A percentile compares a stretch with the other conserved stretches of the same genome.
Conservation (phyloP, 2,113 vertebrate genomes). For the Dolichallabes microphthalmus region DNA sequence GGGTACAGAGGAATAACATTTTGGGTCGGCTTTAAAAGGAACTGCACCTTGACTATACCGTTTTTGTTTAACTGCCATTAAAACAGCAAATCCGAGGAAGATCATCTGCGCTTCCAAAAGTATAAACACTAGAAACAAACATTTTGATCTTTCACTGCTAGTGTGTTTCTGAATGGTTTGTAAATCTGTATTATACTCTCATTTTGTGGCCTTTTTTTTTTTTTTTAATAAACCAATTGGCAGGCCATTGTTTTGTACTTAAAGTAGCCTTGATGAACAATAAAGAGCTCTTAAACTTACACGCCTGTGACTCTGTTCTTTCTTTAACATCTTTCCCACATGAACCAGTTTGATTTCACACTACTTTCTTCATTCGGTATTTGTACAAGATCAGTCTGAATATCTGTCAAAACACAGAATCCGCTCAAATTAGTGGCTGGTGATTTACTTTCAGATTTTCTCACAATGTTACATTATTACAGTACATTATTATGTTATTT, state of each 20-base stretch:
- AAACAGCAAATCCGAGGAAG: constrained; percentile 42
- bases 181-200: constrained; percentile 87
- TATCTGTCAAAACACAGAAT: neutral
- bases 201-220: constrained; percentile 90
- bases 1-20: neutral
- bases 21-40: constrained; percentile 57
- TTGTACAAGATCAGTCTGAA: neutral
- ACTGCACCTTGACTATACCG: constrained; percentile 40
- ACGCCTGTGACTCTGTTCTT: constrained; percentile 25
- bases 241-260: constrained; percentile 99
- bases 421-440: neutral
- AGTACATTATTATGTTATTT: too few relatives aligned
- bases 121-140: constrained; percentile 35
- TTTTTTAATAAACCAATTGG: constrained; percentile 89
- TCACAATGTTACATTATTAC: too few relatives aligned
- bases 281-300: constrained; percentile 99
- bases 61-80: constrained; percentile 28
- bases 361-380: neutral
- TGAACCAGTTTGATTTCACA: neutral
- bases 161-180: constrained; percentile 76
- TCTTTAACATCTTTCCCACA: neutral
- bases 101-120: constrained; percentile 42
- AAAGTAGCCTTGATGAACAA: constrained; percentile 99
- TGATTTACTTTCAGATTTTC: neutral
- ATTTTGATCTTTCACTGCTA: constrained; percentile 64